Evolutionary conservation across 2,113 vertebrate species (phyloP), one percentile per base, ranked within the genome.

Genomic region (Rhipidura dahli): DNA sequence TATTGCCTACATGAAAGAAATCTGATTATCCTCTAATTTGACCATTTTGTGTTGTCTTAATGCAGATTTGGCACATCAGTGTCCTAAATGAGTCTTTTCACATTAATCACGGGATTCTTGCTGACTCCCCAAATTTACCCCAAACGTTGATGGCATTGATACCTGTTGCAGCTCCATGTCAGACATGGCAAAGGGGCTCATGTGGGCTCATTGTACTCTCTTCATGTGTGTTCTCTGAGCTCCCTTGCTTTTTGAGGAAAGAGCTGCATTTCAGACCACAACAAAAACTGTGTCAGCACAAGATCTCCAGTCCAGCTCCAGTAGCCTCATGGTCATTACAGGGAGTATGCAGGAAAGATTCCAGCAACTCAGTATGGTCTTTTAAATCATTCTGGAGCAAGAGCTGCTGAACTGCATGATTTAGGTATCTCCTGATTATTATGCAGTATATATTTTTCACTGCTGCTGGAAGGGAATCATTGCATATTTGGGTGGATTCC

Each of bases 381-480:
- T 91, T 63, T 91, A 88, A 95, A 95, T 94, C 33, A 83, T 61
- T 86, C 71, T 65, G 51, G 64, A 65, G 65, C 57, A 30, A 89
- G 64, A 86, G 28, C 61, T 84, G 83, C 90, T 89, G 68, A 78
- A 65, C 49, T 49, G 65, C 40, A 68, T 96, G 93, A 94, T 94
- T 95, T 95, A 91, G 57, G 60, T 95, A 19, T 94, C 79, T 88
- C 63, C 79, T 86, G 83, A 83, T 95, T 90, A 78, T 94, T 93
- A 78, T 8, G 7, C 60, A 57, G 64, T 64, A 30, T 83, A 42
- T 83, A 54, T 80, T 92, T 93, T 78, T 93, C 69, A 42, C 28
- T 87, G 37, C 51, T 71, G 17, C 65, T 77, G 33, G 68, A 66
- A 56, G 31, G 63, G 76, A 68, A n/a, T 84, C 56, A 9, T 81